Evolutionary conservation across 2,888 invertebrate species (phyloP).

Genomic region (Deilephila elpenor): DNA sequence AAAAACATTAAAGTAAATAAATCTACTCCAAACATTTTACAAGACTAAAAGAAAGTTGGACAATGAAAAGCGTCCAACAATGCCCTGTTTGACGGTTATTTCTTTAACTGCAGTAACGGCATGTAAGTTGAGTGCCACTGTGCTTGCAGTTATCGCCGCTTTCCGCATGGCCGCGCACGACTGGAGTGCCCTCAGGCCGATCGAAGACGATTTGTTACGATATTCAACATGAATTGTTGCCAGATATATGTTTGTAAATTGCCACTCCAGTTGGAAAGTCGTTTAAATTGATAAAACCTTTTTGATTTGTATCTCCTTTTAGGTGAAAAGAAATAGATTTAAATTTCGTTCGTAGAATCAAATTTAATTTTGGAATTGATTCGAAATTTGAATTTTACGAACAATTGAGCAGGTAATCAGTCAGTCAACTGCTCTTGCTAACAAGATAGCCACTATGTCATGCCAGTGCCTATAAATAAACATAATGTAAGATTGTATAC

Average conservation of each 20-base stretch:
- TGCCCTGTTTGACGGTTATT: neutral
- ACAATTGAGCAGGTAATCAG: too few relatives aligned
- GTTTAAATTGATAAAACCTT: neutral
- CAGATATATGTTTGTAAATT: constrained; percentile 14
- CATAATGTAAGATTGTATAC: too few relatives aligned
- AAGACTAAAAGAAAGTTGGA: neutral
- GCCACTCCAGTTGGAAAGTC: neutral
- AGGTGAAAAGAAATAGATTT: too few relatives aligned
- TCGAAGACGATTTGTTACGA: constrained; percentile 45
- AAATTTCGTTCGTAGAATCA: too few relatives aligned
- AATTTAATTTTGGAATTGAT: too few relatives aligned
- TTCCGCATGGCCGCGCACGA: constrained; percentile 45
- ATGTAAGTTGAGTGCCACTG: constrained; percentile 18
- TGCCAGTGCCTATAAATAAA: too few relatives aligned
- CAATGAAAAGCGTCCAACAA: neutral
- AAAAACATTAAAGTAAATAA: too few relatives aligned
- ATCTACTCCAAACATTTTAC: too few relatives aligned
- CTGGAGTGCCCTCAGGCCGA: constrained; percentile 39
- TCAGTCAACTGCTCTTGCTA: too few relatives aligned
- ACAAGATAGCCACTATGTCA: too few relatives aligned
- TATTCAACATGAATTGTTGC: constrained; percentile 26
- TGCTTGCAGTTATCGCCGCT: constrained; percentile 45
- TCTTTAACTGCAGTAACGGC: constrained; percentile 22
- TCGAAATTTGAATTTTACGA: too few relatives aligned
- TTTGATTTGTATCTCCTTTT: neutral